A percentile compares a stretch with the other conserved stretches of the same genome.
Conservation (phyloP, 2,797 vertebrate species). For the Mormyrops boulengeri region DNA sequence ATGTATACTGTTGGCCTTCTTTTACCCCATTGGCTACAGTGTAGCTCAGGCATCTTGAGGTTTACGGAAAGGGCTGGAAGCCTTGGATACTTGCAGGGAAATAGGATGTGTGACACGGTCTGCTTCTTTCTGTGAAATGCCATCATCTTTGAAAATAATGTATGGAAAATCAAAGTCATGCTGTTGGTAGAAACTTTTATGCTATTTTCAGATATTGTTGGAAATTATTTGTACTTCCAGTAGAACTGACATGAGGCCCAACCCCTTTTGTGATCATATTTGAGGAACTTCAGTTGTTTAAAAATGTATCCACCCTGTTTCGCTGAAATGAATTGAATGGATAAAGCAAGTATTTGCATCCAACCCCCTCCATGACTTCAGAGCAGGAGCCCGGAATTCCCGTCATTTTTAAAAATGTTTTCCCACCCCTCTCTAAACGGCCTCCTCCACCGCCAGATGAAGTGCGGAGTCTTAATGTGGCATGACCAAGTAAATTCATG, state of each 20-base stretch:
- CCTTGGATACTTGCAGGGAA: background rate
- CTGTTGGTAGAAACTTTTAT: background rate
- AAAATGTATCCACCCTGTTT: background rate
- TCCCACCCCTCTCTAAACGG: background rate
- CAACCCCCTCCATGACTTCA: background rate
- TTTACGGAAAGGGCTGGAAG: background rate
- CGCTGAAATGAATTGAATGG: background rate
- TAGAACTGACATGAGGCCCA: background rate
- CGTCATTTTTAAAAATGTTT: background rate
- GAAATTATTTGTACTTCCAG: background rate
- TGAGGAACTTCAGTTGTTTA: background rate
- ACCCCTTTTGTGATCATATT: background rate
- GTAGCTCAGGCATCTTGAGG: background rate
- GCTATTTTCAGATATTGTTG: background rate
- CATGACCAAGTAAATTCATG: constrained; percentile 5
- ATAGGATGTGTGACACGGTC: background rate
- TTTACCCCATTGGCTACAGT: background rate
- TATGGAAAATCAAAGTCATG: background rate
- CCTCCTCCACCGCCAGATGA: background rate
- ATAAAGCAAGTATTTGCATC: background rate
- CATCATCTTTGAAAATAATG: background rate
- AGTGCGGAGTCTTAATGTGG: background rate
- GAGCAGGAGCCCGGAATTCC: constrained; percentile 8
- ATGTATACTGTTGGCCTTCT: background rate
- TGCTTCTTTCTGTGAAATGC: background rate